Percentiles rank a stretch among this genome's conserved stretches.
phyloP scores from a whole-genome alignment of 1,140 invertebrate species.

The Cataglyphis hispanica region DNA sequence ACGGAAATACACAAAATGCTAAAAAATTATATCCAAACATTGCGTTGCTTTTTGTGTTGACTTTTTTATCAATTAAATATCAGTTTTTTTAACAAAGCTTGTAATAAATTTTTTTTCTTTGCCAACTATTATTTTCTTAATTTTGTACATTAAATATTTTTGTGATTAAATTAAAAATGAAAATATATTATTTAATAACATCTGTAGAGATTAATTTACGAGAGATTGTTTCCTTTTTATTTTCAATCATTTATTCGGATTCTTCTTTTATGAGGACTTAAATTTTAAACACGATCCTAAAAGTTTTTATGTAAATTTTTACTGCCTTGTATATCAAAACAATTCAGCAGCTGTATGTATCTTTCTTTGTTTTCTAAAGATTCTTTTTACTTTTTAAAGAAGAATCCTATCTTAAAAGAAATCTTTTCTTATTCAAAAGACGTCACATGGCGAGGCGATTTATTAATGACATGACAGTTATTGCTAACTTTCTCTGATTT shows the following conservation, averaged over 20 bases:
- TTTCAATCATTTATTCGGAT: background rate
- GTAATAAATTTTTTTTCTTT: background rate
- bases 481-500: conserved; percentile 30
- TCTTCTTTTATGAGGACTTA: background rate
- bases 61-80: background rate
- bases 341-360: background rate
- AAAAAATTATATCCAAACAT: background rate
- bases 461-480: conserved; percentile 49
- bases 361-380: background rate
- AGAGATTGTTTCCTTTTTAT: background rate
- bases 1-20: background rate
- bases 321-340: background rate
- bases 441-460: conserved; percentile 6
- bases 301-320: background rate
- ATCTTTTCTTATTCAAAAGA: background rate
- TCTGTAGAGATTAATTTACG: background rate
- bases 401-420: background rate
- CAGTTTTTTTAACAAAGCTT: background rate
- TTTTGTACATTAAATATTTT: background rate
- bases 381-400: background rate
- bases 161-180: background rate
- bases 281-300: background rate
- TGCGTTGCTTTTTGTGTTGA: background rate
- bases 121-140: background rate
- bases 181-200: background rate